phyloP scores from a whole-genome alignment of 1,140 invertebrate genomes.

The Lepidotrigona ventralis region DNA sequence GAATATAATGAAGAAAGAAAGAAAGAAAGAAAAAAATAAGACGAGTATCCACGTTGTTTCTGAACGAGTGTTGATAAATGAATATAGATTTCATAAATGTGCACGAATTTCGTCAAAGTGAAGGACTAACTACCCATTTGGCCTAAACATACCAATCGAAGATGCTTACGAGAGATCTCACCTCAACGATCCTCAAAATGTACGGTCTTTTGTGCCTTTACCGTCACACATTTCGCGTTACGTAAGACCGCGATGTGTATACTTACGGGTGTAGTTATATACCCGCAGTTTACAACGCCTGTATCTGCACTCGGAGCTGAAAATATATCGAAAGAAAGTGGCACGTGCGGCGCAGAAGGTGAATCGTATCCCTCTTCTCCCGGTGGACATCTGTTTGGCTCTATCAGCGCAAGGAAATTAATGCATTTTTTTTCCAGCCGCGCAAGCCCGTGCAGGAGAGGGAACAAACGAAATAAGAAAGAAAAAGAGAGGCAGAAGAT shows the following conservation, averaged over 20 bases:
- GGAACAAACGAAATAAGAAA: not conserved
- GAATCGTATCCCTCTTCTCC: conserved; percentile 16
- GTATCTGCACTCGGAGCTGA: no score
- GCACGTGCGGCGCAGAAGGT: conserved; percentile 16
- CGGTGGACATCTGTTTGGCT: conserved; percentile 47
- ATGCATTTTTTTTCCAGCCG: conserved; percentile 53
- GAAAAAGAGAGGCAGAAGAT: conserved; percentile 22
- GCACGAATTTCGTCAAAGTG: no score
- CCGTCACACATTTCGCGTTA: not conserved
- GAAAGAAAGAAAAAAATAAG: no score
- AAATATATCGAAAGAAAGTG: conserved; percentile 18
- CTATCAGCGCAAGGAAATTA: conserved; percentile 45
- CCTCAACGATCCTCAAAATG: not conserved
- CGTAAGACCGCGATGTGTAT: conserved; percentile 6
- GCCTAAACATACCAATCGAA: no score
- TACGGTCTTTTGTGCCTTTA: not conserved
- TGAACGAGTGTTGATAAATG: no score
- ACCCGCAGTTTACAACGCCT: not conserved
- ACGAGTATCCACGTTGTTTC: no score
- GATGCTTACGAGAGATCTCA: no score
- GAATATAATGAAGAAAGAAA: no score
- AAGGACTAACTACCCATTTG: no score
- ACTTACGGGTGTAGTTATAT: not conserved
- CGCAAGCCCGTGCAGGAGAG: conserved; percentile 19
- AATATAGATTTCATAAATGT: no score